Base-by-base conservation (phyloP, 2,113 vertebrate genomes). In the Melanocharis versteri region DNA sequence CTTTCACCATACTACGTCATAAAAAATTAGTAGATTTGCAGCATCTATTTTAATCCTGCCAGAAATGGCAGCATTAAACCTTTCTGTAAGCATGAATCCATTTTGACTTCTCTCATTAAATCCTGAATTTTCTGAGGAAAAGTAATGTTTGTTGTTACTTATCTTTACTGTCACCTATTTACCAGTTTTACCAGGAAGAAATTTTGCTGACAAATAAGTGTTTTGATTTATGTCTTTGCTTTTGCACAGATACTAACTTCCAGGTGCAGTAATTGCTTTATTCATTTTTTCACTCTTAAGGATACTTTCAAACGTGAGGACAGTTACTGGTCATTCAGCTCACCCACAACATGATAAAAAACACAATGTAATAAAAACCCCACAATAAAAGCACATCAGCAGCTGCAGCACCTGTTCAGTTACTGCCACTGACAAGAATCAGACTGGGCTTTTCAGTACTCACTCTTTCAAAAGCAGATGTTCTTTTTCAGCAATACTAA, bases 281-380 rank as follows among this genome's bases (percentile, higher is more conserved):
- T 48, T 62, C 2, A n/a, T 93, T 83, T 54, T 68, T 48, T 77
- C 22, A 56, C 23, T 72, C 35, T 33, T 62, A 28, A 12, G n/a
- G 17, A 37, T 47, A 13, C 4, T 37, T 87, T 89, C 62, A 77
- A 80, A 47, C 12, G 13, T 56, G 30, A 64, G 23, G 51, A 83
- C 2, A 8, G 4, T 54, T 26, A 17, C 7, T 30, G 11, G 13
- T 40, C 31, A 80, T 26, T 57, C 47, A 87, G 23, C 6, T 87
- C 16, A 30, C 24, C 18, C 6, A 1, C 7, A 57, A 37, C 17
- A n/a, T 19, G 33, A 35, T 23, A 14, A 35, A 87, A 57, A 70
- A 1, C 40, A 37, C n/a, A 62, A 51, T 0, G 0, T 7, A 13
- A 22, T 56, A 48, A 64, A 79, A 87, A 6, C 13, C 13, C 15